Conservation (phyloP, 2,888 invertebrate species). For the Cyrtodaria siliqua region DNA sequence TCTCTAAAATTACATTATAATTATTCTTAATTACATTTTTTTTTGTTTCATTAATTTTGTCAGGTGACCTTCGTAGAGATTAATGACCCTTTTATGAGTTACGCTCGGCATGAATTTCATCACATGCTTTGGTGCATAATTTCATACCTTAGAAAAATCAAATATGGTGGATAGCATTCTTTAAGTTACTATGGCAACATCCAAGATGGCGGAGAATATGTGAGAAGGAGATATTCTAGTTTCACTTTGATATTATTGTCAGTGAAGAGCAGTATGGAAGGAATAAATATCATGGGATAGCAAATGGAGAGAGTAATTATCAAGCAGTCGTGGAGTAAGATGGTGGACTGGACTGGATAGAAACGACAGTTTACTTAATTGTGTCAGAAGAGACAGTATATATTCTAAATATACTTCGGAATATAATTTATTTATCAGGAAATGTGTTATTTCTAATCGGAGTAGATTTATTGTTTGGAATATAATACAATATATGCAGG, state of each 20-base stretch:
- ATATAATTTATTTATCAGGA: neutral
- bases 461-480: too few species aligned
- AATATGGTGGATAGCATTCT: slow-evolving; percentile 66
- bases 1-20: too few species aligned
- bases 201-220: slow-evolving; percentile 54
- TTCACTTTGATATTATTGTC: slow-evolving; percentile 46
- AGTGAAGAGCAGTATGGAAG: slow-evolving; percentile 21
- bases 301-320: too few species aligned
- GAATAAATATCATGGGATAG: too few species aligned
- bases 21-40: neutral
- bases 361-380: neutral
- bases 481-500: too few species aligned
- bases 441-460: too few species aligned
- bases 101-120: neutral
- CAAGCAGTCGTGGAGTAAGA: too few species aligned
- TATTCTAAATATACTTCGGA: neutral
- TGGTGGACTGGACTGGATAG: neutral
- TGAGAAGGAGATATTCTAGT: slow-evolving; percentile 44
- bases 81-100: neutral
- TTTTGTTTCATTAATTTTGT: neutral
- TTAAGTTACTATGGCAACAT: slow-evolving; percentile 55
- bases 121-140: neutral
- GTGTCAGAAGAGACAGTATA: too few species aligned
- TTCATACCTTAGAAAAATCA: slow-evolving; percentile 37
- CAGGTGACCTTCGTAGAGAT: neutral